phyloP scores from a whole-genome alignment of 2,797 vertebrate genomes.

The Podarcis siculus region DNA sequence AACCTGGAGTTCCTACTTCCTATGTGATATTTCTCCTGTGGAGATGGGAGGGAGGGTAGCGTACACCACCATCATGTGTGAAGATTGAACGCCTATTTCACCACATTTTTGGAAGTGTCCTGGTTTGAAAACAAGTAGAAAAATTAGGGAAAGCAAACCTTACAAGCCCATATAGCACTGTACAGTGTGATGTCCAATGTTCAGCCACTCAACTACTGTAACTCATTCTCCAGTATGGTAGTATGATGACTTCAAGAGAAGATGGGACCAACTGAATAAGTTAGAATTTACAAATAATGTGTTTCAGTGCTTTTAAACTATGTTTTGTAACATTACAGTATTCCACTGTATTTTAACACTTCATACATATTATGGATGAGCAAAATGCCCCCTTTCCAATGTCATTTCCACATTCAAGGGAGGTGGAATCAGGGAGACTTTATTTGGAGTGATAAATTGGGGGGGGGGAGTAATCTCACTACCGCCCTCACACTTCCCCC shows the following conservation, averaged over 20 bases:
- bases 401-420: neutral
- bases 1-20: neutral
- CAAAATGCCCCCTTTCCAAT: neutral
- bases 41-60: neutral
- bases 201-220: neutral
- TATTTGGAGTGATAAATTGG: neutral
- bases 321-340: no score
- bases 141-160: neutral
- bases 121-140: conserved; percentile 6
- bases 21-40: neutral
- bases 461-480: neutral
- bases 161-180: neutral
- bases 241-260: neutral
- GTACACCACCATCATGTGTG: neutral
- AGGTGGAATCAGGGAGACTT: neutral
- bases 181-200: neutral
- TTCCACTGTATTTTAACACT: neutral
- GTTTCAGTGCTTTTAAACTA: conserved; percentile 7
- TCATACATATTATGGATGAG: neutral
- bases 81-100: neutral
- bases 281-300: conserved; percentile 57
- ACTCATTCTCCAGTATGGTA: neutral
- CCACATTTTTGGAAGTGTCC: neutral
- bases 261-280: conserved; percentile 47
- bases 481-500: neutral